Evolutionary conservation across 2,888 invertebrate genomes (phyloP).

Genomic region (Drosophila flavopinicola): DNA sequence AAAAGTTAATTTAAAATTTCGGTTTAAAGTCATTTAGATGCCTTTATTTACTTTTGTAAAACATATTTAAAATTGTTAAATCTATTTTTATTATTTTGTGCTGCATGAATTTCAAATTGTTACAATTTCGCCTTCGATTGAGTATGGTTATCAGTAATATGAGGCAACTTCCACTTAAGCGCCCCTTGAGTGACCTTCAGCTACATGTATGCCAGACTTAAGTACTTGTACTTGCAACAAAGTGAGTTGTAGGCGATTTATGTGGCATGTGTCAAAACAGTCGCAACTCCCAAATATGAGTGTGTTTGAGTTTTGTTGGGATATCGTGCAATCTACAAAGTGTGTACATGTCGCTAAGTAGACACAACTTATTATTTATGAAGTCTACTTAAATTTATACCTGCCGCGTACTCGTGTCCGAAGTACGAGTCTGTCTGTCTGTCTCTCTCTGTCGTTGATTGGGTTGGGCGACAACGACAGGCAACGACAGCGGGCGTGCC

Average conservation of each 20-base stretch:
- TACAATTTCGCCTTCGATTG: no score
- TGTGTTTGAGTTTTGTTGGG: conserved; percentile 2
- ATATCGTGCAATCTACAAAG: conserved; percentile 58
- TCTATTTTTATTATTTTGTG: no score
- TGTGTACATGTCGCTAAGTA: conserved; percentile 76
- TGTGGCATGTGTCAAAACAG: conserved; percentile 35
- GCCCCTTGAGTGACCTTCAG: conserved; percentile 14
- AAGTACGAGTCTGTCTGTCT: not conserved
- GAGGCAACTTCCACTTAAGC: not conserved
- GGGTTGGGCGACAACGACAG: conserved; percentile 68
- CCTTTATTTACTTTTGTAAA: no score
- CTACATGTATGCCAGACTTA: not conserved
- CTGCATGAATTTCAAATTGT: no score
- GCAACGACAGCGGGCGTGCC: conserved; percentile 72
- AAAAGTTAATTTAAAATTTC: no score
- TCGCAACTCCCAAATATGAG: conserved; percentile 8
- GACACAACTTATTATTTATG: conserved; percentile 78
- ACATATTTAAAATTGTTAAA: no score
- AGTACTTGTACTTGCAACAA: conserved; percentile 12
- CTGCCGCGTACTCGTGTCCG: conserved; percentile 23
- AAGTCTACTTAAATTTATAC: conserved; percentile 68
- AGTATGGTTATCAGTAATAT: not conserved
- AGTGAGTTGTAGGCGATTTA: no score
- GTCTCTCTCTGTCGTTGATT: conserved; percentile 45
- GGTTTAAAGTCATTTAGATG: no score